These are phyloP conservation scores for Aquatica leii DNA, from an alignment of 2,888 invertebrate genomes.

Conservation along the genomic window DNA sequence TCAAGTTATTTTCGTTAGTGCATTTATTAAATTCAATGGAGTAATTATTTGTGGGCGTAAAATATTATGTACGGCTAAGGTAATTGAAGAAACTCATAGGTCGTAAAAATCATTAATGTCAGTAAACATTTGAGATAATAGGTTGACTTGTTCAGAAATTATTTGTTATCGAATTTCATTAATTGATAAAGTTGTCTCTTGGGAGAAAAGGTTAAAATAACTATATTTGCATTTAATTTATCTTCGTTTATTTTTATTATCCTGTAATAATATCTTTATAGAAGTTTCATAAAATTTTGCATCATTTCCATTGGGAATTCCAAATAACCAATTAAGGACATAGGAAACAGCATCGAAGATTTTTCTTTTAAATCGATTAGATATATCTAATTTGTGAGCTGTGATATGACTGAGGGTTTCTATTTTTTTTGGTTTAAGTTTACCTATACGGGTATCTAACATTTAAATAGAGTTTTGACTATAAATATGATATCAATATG, in stretches of 20 bases:
- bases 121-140: too few species aligned
- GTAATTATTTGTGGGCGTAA: background rate
- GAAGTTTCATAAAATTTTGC: slow-evolving; percentile 38
- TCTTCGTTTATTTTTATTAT: slow-evolving; percentile 32
- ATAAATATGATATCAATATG: background rate
- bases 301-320: slow-evolving; percentile 38
- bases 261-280: slow-evolving; percentile 28
- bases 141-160: background rate
- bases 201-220: too few species aligned
- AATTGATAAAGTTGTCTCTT: background rate
- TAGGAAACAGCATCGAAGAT: background rate
- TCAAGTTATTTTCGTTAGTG: background rate
- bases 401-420: background rate
- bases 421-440: background rate
- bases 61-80: background rate
- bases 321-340: slow-evolving; percentile 27
- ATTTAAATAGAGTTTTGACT: background rate
- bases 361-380: background rate
- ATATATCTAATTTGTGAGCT: background rate
- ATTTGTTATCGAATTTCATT: slow-evolving; percentile 1
- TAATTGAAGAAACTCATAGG: background rate
- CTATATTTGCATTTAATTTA: slow-evolving; percentile 5
- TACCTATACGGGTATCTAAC: background rate
- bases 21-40: background rate
- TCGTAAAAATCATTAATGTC: background rate